Evolutionary conservation across 2,797 vertebrate genomes (phyloP).

Genomic region (Channallabes apus): DNA sequence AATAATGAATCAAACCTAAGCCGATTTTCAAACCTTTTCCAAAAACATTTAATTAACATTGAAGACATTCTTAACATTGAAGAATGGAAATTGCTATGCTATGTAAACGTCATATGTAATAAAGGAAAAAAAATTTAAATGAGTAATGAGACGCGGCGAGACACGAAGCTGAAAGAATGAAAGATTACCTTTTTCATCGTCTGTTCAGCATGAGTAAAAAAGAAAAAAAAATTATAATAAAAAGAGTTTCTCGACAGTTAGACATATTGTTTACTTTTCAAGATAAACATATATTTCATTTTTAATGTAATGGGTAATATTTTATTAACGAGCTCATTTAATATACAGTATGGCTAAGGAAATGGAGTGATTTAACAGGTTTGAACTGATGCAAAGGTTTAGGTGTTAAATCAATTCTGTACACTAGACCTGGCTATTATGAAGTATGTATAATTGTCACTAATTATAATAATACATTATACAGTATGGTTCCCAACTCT

Average conservation of each 20-base stretch:
- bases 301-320: neutral
- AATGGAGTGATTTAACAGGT: too few relatives aligned
- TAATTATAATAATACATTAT: neutral
- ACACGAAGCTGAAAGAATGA: constrained; percentile 20
- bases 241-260: neutral
- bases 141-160: constrained; percentile 8
- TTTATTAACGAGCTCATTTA: neutral
- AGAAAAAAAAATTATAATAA: too few relatives aligned
- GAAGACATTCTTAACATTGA: neutral
- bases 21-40: neutral
- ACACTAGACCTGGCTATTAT: neutral
- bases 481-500: too few relatives aligned
- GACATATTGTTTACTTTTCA: neutral
- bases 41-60: neutral
- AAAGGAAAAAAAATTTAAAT: neutral
- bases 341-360: neutral
- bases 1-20: neutral
- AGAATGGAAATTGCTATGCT: neutral
- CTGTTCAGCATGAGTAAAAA: constrained; percentile 32
- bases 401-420: neutral
- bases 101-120: neutral
- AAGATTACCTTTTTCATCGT: constrained; percentile 40
- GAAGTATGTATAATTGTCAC: neutral
- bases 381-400: neutral
- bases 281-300: neutral